Conservation (phyloP, 1,140 invertebrate species). For the Drosophila virilis region DNA sequence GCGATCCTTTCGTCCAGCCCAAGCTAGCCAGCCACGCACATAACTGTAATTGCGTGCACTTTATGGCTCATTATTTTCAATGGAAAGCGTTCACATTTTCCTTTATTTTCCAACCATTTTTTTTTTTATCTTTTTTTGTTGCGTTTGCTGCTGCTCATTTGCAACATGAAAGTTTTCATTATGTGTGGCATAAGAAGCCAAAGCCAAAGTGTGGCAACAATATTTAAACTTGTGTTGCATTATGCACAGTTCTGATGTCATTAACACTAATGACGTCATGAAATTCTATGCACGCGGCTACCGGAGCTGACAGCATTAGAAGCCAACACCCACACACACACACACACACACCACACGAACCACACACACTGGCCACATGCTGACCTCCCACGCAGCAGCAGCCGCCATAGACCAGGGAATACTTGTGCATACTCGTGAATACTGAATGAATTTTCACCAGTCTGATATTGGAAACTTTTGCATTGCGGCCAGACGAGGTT, state of each 20-base stretch:
- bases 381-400: conserved; percentile 9
- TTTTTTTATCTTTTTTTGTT: background rate
- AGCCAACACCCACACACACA: conserved; percentile 1
- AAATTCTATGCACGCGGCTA: conserved; percentile 64
- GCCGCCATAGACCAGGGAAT: conserved; percentile 18
- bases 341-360: background rate
- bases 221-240: conserved; percentile 64
- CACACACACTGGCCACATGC: conserved; percentile 17
- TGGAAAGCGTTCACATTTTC: conserved; percentile 49
- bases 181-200: conserved; percentile 50
- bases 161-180: conserved; percentile 65
- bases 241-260: conserved; percentile 65
- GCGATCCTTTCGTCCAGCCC: background rate
- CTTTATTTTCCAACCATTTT: background rate
- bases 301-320: conserved; percentile 10
- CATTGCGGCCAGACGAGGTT: conserved; percentile 26
- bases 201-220: conserved; percentile 51
- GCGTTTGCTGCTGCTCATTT: conserved; percentile 43
- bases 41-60: conserved; percentile 62
- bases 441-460: conserved; percentile 30
- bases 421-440: conserved; percentile 11
- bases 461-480: conserved; percentile 53
- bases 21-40: background rate
- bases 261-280: conserved; percentile 77
- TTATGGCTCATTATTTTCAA: conserved; percentile 73